A percentile compares a stretch with the other conserved stretches of the same genome.
Conservation (phyloP, 2,797 vertebrate genomes). For the Tokudaia tokunoshimensis region DNA sequence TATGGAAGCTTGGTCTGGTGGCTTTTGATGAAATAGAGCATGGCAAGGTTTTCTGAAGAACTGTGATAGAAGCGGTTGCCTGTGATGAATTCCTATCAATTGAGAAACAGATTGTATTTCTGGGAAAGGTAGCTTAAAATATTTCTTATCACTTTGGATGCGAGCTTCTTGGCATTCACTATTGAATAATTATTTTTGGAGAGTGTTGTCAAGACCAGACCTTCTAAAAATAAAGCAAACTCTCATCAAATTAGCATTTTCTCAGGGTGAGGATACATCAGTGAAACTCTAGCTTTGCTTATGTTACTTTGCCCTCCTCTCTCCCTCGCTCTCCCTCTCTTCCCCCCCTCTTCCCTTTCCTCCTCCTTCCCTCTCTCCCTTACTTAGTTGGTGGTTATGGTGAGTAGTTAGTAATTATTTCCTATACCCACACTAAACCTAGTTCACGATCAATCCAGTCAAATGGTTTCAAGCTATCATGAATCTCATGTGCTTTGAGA, state of each 20-base stretch:
- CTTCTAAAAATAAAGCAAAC: slow-evolving; percentile 70
- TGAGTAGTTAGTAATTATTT: slow-evolving; percentile 48
- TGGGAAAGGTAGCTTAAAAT: slow-evolving; percentile 78
- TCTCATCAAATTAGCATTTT: slow-evolving; percentile 71
- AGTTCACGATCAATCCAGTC: slow-evolving; percentile 34
- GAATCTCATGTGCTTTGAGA: slow-evolving; percentile 24
- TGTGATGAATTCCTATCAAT: slow-evolving; percentile 79
- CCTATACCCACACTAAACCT: neutral
- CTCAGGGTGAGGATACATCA: slow-evolving; percentile 33
- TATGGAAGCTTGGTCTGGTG: slow-evolving; percentile 66
- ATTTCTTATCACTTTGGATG: slow-evolving; percentile 77
- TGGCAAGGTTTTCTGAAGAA: slow-evolving; percentile 72
- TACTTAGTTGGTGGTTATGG: neutral
- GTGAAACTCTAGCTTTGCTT: slow-evolving; percentile 29
- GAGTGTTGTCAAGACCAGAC: slow-evolving; percentile 71
- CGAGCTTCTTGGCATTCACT: slow-evolving; percentile 77
- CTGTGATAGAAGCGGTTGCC: slow-evolving; percentile 70
- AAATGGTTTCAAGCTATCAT: neutral
- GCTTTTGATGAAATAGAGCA: slow-evolving; percentile 80
- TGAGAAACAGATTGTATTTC: slow-evolving; percentile 81
- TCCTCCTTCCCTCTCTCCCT: neutral
- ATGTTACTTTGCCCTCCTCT: neutral
- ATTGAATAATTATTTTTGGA: slow-evolving; percentile 74
- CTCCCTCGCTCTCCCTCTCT: neutral
- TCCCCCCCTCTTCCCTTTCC: neutral